Evolutionary conservation across 2,113 vertebrate genomes (phyloP), one percentile per base, ranked within the genome.

Genomic region (Arothron firmamentum): DNA sequence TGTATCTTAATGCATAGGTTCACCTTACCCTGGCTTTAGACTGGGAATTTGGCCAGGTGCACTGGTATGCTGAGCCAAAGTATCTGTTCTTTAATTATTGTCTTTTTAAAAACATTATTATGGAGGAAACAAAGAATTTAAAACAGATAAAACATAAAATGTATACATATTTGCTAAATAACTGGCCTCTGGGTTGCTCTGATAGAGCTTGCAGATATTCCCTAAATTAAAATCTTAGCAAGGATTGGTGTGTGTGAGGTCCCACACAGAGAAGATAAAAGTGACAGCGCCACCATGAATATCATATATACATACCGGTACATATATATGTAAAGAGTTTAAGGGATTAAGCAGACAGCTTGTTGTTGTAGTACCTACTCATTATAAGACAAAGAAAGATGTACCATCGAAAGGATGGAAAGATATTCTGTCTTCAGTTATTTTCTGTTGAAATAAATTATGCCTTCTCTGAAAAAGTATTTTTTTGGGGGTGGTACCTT

Each of bases 371-470:
- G 70, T 80, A 75, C 59, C 72, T 80, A 43, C 58, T 59, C 80
- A 79, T 78, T 75, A 81, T 77, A 78, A 81, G 74, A 84, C 75
- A 83, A 81, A 83, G 65, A 25, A 45, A 70, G 59, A 70, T 70
- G 67, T 79, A 78, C 62, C 75, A 48, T 72, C 46, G 77, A 82
- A 79, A 55, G 49, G 45, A 68, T 7, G 1, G 10, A 43, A 43
- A 79, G 79, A 77, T 70, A 45, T 79, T 74, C 70, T 76, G 67
- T 58, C 74, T 83, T 80, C 59, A 68, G 53, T 23, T 23, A 23
- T 23, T 23, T 23, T 63, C 58, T 88, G 69, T 70, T 43, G 3
- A 4, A 28, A 28, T 28, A 28, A 12, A 28, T 28, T 28, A 1
- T 28, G 25, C 25, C 25, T 28, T 5, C 25, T 28, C 25, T 28